Base-by-base conservation (phyloP, 2,113 vertebrate species). In the Microtus richardsoni region DNA sequence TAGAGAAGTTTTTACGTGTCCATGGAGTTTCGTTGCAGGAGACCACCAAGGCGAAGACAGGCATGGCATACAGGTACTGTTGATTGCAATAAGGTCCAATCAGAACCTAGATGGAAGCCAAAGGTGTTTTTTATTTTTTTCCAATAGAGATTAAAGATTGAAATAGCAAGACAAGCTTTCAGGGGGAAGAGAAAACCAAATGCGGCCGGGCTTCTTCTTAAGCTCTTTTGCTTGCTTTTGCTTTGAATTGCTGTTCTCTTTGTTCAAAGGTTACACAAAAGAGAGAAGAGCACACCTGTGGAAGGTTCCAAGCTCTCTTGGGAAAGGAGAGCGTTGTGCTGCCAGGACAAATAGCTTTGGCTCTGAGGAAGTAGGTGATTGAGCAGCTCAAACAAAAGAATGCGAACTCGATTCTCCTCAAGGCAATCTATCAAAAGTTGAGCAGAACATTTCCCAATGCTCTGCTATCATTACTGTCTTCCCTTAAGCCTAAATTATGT, bases 1-100 rank as follows among this genome's bases (percentile, higher is more conserved):
- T 99, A 98, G 99, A 99, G 97, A 98, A 98, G 97, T 99, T 99
- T 96, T 98, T 99, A 91, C 98, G 98, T 68, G 97, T 98, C 47
- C 99, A 99, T 17, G 98, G 99, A 36, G 44, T 99, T 94, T 99
- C 98, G 0, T 96, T 99, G 96, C 99, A 99, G 0, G 98, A 99
- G 85, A 99, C 99, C 3, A 97, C 98, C 92, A 98, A 95, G 90
- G 98, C 97, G 8, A 94, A 97, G 97, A 99, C 99, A 0, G 98
- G 99, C 83, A 99, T 99, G 99, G 52, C 95, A 12, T 99, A 99
- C 99, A 99, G 99, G 99, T 99, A 99, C 71, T 60, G 39, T 41
- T 17, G 47, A 19, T 71, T 7, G 7, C 47, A 24, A 8, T 28
- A 11, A 28, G 28, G 36, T 17, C 36, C 62, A 41, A 1, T 26